Evolutionary conservation across 2,888 invertebrate species (phyloP).

Genomic region (Dasysyrphus tricinctus): DNA sequence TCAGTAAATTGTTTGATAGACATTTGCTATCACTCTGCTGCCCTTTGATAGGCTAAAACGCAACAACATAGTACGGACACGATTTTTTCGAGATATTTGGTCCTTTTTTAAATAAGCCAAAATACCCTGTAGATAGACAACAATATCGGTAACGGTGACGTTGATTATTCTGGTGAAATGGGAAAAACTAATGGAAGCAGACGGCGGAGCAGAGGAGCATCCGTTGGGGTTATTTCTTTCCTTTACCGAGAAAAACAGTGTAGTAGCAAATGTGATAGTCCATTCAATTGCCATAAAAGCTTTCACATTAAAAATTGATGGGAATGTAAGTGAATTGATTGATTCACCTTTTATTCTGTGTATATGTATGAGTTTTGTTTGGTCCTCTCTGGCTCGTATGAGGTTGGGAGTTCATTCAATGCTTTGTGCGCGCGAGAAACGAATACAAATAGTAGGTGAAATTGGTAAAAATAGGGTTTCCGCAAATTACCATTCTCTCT

Average conservation of each 20-base stretch:
- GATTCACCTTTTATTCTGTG: slow-evolving; percentile 74
- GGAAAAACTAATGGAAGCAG: slow-evolving; percentile 23
- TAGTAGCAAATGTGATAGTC: slow-evolving; percentile 68
- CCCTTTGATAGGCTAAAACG: slow-evolving; percentile 67
- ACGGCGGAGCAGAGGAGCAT: slow-evolving; percentile 46
- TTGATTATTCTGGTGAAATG: slow-evolving; percentile 36
- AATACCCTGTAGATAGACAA: slow-evolving; percentile 19
- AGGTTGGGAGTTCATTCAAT: background rate
- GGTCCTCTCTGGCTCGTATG: background rate
- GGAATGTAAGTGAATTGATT: slow-evolving; percentile 81
- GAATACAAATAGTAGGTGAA: background rate
- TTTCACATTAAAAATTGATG: slow-evolving; percentile 79
- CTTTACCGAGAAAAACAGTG: slow-evolving; percentile 21
- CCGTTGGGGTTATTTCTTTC: slow-evolving; percentile 28
- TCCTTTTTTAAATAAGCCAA: background rate
- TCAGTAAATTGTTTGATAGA: slow-evolving; percentile 71
- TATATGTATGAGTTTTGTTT: background rate
- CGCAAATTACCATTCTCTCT: slow-evolving; percentile 20
- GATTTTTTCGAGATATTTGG: slow-evolving; percentile 24
- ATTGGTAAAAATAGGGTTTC: slow-evolving; percentile 21
- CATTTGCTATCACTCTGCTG: slow-evolving; percentile 52
- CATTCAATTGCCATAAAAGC: slow-evolving; percentile 75
- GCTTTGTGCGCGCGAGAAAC: background rate
- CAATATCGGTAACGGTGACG: background rate
- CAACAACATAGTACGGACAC: slow-evolving; percentile 3